Evolutionary conservation across 1,140 invertebrate species (phyloP).

Genomic region (Dreissena polymorpha): DNA sequence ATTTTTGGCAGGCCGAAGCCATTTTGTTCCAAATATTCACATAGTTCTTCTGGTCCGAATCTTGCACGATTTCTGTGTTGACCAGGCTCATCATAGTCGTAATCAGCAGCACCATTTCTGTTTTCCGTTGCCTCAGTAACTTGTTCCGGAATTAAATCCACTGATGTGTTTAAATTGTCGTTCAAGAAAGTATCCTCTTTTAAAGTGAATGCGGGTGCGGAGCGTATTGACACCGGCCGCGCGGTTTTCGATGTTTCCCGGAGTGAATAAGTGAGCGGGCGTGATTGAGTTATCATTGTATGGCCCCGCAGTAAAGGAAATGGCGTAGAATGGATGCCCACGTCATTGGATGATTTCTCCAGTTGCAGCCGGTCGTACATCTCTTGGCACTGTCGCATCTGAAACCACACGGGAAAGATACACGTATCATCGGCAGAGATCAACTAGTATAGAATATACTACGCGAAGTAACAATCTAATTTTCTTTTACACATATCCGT

Average conservation of each 20-base stretch:
- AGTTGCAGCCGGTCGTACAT: constrained; percentile 47
- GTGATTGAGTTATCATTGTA: constrained; percentile 38
- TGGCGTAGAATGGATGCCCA: not conserved
- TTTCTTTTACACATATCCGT: too few species aligned
- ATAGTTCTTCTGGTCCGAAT: constrained; percentile 52
- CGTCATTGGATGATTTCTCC: not conserved
- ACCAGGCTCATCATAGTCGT: constrained; percentile 24
- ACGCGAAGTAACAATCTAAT: too few species aligned
- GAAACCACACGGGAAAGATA: not conserved
- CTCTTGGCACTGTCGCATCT: constrained; percentile 58
- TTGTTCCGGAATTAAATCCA: not conserved
- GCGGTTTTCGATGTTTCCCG: constrained; percentile 6
- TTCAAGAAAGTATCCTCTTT: constrained; percentile 8
- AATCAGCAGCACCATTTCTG: constrained; percentile 4
- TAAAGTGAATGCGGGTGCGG: constrained; percentile 42
- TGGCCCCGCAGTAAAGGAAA: constrained; percentile 44
- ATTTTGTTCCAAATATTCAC: constrained; percentile 52
- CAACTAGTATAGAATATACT: too few species aligned
- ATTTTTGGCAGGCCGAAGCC: constrained; percentile 52
- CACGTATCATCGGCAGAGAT: too few species aligned
- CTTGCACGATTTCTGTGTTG: constrained; percentile 24
- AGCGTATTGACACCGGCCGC: constrained; percentile 47
- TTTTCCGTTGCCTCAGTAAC: not conserved
- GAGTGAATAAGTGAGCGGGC: constrained; percentile 33
- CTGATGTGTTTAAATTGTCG: not conserved